Base-by-base conservation (phyloP, 1,140 invertebrate genomes). In the Brachionus paranguensis region DNA sequence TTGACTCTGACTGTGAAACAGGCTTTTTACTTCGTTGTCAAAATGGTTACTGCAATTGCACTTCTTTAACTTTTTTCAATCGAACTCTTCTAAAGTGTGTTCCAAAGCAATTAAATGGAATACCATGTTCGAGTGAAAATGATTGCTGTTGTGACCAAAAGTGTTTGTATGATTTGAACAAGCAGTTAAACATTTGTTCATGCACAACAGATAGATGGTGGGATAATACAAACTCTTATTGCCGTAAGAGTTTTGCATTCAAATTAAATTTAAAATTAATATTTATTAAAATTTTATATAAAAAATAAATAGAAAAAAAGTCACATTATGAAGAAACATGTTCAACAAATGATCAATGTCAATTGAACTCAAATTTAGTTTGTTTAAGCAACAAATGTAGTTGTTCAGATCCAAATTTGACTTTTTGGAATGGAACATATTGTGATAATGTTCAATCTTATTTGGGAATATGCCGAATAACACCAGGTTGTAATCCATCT, bases 361-460 rank as follows among this genome's bases (percentile, higher is more conserved):
- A 17, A 50, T 10, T 33, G 14, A 33, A 20, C 6, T n/a, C 76
- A 43, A 78, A 78, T 17, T 50, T 78, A 20, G 37, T 24, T 29
- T 78, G 76, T 37, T 20, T 53, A 33, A 33, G 27, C 24, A 55
- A 53, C 29, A 12, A 33, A 33, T 78, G 76, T 8, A 37, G 4
- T 37, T 78, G 76, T 17, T 78, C 76, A 2, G 76, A 78, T 53
- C 45, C 76, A 27, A 78, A 78, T 37, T 14, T 60, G 45, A 14
- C 14, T 7, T 78, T 37, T 37, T 78, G 76, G 76, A 78, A 78
- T 60, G 76, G 76, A 14, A 78, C 76, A 0, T 78, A 50, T 60
- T 78, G 76, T 78, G 76, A 29, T 12, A 20, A 14, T 33, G 76
- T 78, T 55, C 76, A 78, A 60, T 29, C 47, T 14, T 78, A 50